Percentiles rank a stretch among this genome's conserved stretches.
Evolutionary conservation across 2,888 invertebrate species (phyloP).

Genomic region (Argyra leucocephala): DNA sequence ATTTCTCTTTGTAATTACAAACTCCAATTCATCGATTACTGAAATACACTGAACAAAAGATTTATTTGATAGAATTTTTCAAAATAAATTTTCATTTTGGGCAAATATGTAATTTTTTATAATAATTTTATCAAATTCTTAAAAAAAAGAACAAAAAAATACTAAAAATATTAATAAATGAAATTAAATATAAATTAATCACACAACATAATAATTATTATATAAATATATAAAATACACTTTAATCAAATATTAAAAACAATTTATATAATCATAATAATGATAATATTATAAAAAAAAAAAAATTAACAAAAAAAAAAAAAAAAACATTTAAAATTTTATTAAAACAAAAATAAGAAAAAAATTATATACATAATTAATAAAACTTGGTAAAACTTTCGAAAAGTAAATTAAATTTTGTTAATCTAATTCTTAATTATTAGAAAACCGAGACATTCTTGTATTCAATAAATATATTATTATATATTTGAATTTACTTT

Average conservation of each 20-base stretch:
- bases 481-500: too few relatives aligned
- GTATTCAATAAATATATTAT: too few relatives aligned
- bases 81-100: too few relatives aligned
- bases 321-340: constrained; percentile 4
- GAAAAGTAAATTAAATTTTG: constrained; percentile 17
- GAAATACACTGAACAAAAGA: too few relatives aligned
- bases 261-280: neutral
- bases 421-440: too few relatives aligned
- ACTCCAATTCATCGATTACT: too few relatives aligned
- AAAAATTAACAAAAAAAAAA: constrained; percentile 6
- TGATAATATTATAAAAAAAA: constrained; percentile 12
- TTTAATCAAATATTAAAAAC: neutral
- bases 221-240: constrained; percentile 24
- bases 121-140: neutral
- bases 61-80: too few relatives aligned
- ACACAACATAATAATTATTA: constrained; percentile 13
- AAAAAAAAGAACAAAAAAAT: constrained; percentile 13
- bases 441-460: too few relatives aligned
- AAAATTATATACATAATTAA: constrained; percentile 16
- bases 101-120: too few relatives aligned
- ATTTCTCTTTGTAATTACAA: too few relatives aligned
- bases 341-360: constrained; percentile 12
- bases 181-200: constrained; percentile 10
- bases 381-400: constrained; percentile 14
- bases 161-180: constrained; percentile 13